These are phyloP conservation scores for Ctenodactylus gundi DNA, from an alignment of 2,113 vertebrate genomes.

Conservation along the genomic window DNA sequence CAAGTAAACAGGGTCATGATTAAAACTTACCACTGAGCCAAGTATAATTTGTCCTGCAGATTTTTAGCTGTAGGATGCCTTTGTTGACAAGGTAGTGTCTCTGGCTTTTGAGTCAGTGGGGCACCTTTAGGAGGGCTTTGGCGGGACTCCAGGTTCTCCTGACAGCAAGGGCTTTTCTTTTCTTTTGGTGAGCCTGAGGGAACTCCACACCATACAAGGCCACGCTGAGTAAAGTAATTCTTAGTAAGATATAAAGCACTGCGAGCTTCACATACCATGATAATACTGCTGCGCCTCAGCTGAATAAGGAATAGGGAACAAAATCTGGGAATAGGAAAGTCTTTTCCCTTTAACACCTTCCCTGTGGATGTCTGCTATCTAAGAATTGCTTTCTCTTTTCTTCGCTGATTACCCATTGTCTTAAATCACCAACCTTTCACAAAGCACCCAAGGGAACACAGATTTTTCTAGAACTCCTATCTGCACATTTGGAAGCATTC, in stretches of 20 bases:
- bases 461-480: slow-evolving; percentile 25
- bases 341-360: slow-evolving; percentile 34
- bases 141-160: slow-evolving; percentile 44
- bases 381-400: slow-evolving; percentile 25
- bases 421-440: not conserved
- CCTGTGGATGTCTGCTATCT: not conserved
- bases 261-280: not conserved
- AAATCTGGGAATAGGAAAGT: slow-evolving; percentile 1
- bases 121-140: slow-evolving; percentile 49
- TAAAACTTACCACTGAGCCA: slow-evolving; percentile 30
- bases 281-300: not conserved
- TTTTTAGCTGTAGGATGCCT: not conserved
- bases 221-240: slow-evolving; percentile 40
- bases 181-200: not conserved
- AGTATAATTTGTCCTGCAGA: slow-evolving; percentile 14
- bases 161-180: not conserved
- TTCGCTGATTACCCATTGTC: slow-evolving; percentile 1
- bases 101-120: slow-evolving; percentile 38
- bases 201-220: slow-evolving; percentile 46
- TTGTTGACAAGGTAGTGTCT: slow-evolving; percentile 49
- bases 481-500: not conserved
- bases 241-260: slow-evolving; percentile 39
- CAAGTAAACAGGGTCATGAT: slow-evolving; percentile 27
- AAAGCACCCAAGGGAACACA: not conserved
- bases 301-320: not conserved